Evolutionary conservation across 2,797 vertebrate species (phyloP), one percentile per base, ranked within the genome.

Genomic region (Cyprinella venusta): DNA sequence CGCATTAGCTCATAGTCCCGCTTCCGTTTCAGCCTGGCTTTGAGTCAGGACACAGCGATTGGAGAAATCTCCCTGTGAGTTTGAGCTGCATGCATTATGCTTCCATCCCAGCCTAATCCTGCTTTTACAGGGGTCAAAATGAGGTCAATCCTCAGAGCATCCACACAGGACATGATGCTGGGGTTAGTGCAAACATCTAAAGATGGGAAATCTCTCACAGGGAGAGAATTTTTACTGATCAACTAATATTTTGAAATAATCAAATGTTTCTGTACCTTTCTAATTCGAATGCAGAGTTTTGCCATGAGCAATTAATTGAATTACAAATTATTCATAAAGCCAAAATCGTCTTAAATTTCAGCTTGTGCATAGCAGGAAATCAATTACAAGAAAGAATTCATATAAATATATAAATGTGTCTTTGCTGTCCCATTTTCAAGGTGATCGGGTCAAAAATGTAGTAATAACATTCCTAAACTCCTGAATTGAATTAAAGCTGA

Each of bases 121-220:
- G 80, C 88, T 90, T 90, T 90, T 84, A 76, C 64, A 63, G 76
- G 87, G 94, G 94, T 95, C 84, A 93, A 79, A 45, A 82, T 4
- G 85, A 90, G 93, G 93, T 93, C 92, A 90, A 80, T 84, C 13
- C 85, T 91, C 91, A 87, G 85, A 86, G 89, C 89, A 90, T 68
- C 76, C 77, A 86, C 80, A 69, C 50, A 74, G 50, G 64, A 83
- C 42, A 59, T 61, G 30, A 72, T 61, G 68, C n/a, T 82, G 50
- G 61, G 38, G 54, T 63, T 63, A 64, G 52, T 21, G 65, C 30
- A 36, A 30, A 52, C 76, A 64, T 67, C 72, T 82, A 69, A 69
- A 79, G 59, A 79, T 68, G 18, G 38, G 61, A 84, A 79, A 79
- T 42, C 40, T 79, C 67, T 52, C 71, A 75, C 61, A 40, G 36